A percentile compares a stretch with the other conserved stretches of the same genome.
phyloP scores from a whole-genome alignment of 2,113 vertebrate genomes.

The Limnothrissa miodon region DNA sequence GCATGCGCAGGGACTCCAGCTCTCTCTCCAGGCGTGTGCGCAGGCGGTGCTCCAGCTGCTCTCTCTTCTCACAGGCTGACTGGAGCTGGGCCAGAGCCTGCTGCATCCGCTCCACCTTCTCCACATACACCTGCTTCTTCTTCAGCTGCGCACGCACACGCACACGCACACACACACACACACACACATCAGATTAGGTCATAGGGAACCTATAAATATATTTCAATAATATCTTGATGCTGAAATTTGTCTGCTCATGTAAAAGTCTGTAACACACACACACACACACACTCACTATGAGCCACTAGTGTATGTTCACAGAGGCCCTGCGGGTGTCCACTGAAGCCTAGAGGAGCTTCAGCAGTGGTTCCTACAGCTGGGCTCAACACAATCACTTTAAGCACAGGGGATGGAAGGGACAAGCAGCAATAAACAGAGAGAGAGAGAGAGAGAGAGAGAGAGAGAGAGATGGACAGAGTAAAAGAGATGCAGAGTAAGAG shows the following conservation, averaged over 20 bases:
- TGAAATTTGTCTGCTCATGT: no score
- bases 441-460: conserved; percentile 25
- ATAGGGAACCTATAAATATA: not conserved
- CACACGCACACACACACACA: conserved; percentile 29
- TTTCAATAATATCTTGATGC: no score
- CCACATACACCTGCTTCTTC: conserved; percentile 99
- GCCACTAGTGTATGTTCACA: not conserved
- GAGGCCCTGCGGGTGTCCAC: not conserved
- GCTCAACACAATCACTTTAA: conserved; percentile 47
- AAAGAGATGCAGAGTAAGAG: conserved; percentile 29
- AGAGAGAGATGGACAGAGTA: not conserved
- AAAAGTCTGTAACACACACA: no score
- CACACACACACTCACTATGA: not conserved
- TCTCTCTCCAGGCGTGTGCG: conserved; percentile 91
- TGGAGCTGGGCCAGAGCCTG: conserved; percentile 94
- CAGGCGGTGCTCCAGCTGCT: conserved; percentile 92
- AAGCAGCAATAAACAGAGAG: conserved; percentile 30
- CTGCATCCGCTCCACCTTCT: conserved; percentile 98
- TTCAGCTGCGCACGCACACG: conserved; percentile 77
- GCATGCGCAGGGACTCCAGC: conserved; percentile 91
- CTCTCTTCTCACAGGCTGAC: conserved; percentile 94
- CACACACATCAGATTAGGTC: conserved; percentile 9
- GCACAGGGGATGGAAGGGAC: not conserved
- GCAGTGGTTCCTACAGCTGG: conserved; percentile 34
- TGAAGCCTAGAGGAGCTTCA: conserved; percentile 10